Conservation (phyloP, 2,888 invertebrate genomes). For the Acronicta aceris region DNA sequence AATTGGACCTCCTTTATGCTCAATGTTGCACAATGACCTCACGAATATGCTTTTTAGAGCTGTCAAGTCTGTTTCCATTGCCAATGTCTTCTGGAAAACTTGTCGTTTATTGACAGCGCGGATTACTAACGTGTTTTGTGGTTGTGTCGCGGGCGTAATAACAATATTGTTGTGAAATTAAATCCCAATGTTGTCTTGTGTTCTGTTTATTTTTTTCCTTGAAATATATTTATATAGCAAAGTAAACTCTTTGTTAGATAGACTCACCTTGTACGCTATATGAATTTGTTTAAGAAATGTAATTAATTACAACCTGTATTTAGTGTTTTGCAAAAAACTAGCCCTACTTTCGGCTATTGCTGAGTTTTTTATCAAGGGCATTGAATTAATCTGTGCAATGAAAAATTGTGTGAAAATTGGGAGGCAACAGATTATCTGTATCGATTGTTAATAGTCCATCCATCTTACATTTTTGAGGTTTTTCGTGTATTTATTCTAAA, state of each 20-base stretch:
- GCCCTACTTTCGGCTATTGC: too few species aligned
- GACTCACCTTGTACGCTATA: constrained; percentile 29
- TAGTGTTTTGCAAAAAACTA: background rate
- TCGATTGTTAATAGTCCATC: too few species aligned
- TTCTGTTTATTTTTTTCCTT: constrained; percentile 38
- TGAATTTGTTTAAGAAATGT: constrained; percentile 14
- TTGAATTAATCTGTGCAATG: too few species aligned
- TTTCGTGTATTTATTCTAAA: too few species aligned
- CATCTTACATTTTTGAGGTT: too few species aligned
- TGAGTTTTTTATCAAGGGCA: too few species aligned
- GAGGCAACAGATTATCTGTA: too few species aligned
- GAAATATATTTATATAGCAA: constrained; percentile 15
- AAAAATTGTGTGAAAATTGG: too few species aligned
- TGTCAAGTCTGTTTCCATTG: constrained; percentile 37
- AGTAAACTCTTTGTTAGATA: constrained; percentile 23
- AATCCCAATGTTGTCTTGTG: constrained; percentile 35
- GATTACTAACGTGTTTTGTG: constrained; percentile 16
- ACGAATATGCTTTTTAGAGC: constrained; percentile 12
- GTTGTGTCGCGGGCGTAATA: constrained; percentile 28
- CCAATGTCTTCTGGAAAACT: constrained; percentile 46
- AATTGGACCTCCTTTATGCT: constrained; percentile 35
- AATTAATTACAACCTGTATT: background rate
- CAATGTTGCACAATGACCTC: constrained; percentile 37
- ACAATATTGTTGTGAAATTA: constrained; percentile 15
- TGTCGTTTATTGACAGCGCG: constrained; percentile 6